These are phyloP conservation scores for Tetheella fluctuosa DNA, from an alignment of 2,888 invertebrate genomes.

Conservation along the genomic window DNA sequence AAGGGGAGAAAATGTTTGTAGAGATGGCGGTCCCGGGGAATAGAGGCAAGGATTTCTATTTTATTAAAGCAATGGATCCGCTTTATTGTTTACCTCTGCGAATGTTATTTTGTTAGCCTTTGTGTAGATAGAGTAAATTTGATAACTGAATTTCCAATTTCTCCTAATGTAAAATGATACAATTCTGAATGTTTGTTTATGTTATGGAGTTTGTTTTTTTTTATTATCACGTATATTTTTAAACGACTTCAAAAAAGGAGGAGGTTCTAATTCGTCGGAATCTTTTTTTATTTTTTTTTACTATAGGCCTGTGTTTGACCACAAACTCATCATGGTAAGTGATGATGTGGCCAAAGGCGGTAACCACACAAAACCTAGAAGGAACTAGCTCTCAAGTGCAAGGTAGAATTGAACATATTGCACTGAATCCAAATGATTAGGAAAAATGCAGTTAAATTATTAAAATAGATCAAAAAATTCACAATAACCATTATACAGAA, in stretches of 20 bases:
- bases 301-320: too few species aligned
- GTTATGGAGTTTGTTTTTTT: not conserved
- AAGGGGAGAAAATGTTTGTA: slow-evolving; percentile 12
- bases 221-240: too few species aligned
- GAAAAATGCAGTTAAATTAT: not conserved
- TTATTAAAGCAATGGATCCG: not conserved
- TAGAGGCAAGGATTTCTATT: not conserved
- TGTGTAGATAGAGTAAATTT: not conserved
- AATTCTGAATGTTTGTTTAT: slow-evolving; percentile 3
- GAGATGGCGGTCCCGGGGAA: not conserved
- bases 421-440: not conserved
- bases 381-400: too few species aligned
- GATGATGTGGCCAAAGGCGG: too few species aligned
- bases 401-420: not conserved
- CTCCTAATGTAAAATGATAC: not conserved
- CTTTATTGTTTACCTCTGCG: not conserved
- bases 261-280: too few species aligned
- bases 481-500: not conserved
- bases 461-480: not conserved
- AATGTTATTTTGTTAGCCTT: not conserved
- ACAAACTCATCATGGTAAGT: too few species aligned
- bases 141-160: not conserved
- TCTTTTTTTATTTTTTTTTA: too few species aligned
- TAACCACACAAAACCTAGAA: too few species aligned
- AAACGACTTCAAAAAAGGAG: too few species aligned